Percentiles rank a stretch among this genome's conserved stretches.
phyloP scores from a whole-genome alignment of 2,888 invertebrate genomes.

The Oscheius sp. region DNA sequence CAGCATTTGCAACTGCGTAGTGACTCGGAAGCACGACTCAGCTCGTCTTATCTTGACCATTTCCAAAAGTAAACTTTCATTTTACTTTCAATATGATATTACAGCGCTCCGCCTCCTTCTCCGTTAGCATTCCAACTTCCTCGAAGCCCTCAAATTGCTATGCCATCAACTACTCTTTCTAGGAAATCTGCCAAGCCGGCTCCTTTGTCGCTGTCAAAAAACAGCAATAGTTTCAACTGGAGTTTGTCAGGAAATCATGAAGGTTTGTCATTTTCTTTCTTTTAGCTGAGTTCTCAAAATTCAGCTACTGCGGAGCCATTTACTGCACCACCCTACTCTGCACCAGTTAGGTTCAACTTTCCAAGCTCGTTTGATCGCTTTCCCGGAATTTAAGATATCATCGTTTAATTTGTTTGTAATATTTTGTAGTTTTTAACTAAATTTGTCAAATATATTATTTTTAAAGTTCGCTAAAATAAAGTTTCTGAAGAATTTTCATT shows the following conservation, averaged over 20 bases:
- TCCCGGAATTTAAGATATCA: too few species aligned
- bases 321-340: constrained; percentile 2
- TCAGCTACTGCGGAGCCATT: constrained; percentile 7
- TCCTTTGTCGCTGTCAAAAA: neutral
- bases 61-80: neutral
- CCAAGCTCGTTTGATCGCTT: neutral
- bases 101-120: neutral
- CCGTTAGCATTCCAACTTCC: neutral
- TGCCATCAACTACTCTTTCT: too few species aligned
- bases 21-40: neutral
- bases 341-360: neutral
- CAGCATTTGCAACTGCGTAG: neutral
- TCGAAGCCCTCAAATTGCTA: neutral
- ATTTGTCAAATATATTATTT: too few species aligned
- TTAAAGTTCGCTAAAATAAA: too few species aligned
- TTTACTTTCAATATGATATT: neutral
- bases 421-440: too few species aligned
- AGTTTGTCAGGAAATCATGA: neutral
- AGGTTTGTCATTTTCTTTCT: neutral
- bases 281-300: neutral
- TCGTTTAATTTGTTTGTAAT: too few species aligned
- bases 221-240: neutral
- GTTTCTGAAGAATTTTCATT: too few species aligned
- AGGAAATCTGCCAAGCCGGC: too few species aligned
- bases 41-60: neutral